Percentiles rank a stretch among this genome's conserved stretches.
phyloP scores from a whole-genome alignment of 2,113 vertebrate genomes.

The Ptilorrhoa leucosticta region DNA sequence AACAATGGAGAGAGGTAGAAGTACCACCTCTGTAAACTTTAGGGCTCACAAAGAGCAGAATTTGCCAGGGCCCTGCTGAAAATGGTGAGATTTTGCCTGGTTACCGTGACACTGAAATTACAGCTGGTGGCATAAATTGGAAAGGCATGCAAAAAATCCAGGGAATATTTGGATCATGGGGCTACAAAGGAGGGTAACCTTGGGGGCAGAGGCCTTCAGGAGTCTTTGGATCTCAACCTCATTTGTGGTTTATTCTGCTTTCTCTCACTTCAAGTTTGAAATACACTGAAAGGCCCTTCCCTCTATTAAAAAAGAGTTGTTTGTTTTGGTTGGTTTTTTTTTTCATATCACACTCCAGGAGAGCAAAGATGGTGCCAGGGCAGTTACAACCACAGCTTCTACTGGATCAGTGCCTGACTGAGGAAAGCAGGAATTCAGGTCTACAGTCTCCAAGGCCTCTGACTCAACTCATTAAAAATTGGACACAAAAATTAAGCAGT shows the following conservation, averaged over 20 bases:
- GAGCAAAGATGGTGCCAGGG: slow-evolving; percentile 36
- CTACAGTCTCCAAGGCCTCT: background rate
- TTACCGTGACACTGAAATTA: slow-evolving; percentile 6
- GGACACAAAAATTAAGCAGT: background rate
- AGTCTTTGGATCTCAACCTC: background rate
- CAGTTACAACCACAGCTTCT: slow-evolving; percentile 18
- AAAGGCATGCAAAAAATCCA: slow-evolving; percentile 5
- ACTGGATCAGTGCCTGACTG: background rate
- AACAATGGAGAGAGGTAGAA: background rate
- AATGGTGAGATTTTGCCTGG: background rate
- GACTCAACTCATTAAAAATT: background rate
- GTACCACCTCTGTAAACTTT: background rate
- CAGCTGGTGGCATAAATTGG: slow-evolving; percentile 24
- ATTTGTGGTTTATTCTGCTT: slow-evolving; percentile 28
- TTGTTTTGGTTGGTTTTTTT: background rate
- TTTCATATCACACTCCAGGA: background rate
- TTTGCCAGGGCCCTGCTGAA: background rate
- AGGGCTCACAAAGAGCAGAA: background rate
- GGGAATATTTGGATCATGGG: slow-evolving; percentile 14
- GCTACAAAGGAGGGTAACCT: background rate
- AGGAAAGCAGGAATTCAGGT: slow-evolving; percentile 8
- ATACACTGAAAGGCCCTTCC: background rate
- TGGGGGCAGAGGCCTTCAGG: background rate
- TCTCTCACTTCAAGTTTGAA: background rate
- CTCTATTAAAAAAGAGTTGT: background rate